phyloP scores from a whole-genome alignment of 2,113 vertebrate genomes.

The Machaerirhynchus nigripectus region DNA sequence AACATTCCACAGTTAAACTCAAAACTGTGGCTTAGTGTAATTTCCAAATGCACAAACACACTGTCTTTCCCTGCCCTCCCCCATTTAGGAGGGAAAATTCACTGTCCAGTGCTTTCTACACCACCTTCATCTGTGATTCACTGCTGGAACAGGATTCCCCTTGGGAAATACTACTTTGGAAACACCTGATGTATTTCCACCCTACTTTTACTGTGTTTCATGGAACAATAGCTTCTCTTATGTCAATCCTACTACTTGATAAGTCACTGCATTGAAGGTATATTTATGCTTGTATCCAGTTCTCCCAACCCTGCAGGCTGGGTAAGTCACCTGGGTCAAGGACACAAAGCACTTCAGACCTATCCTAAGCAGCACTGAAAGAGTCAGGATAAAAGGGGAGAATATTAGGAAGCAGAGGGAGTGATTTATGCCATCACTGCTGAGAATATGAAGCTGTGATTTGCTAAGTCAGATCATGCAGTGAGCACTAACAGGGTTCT shows the following conservation, averaged over 20 bases:
- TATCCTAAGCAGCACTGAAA: background rate
- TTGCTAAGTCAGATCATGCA: background rate
- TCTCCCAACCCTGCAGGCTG: background rate
- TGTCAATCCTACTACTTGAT: fast-evolving
- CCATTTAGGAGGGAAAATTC: background rate
- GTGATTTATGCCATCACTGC: background rate
- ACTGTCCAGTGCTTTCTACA: background rate
- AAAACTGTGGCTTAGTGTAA: background rate
- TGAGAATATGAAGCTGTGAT: background rate
- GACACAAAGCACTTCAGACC: background rate
- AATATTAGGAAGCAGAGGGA: background rate
- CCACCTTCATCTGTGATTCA: background rate
- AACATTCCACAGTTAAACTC: background rate
- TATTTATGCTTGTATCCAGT: background rate
- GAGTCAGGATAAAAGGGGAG: background rate
- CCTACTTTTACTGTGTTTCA: background rate
- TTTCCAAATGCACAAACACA: background rate
- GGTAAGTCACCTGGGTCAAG: background rate
- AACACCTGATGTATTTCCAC: background rate
- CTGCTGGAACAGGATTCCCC: background rate
- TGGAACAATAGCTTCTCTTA: background rate
- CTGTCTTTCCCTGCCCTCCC: background rate
- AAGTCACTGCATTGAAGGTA: background rate
- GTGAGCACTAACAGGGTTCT: background rate
- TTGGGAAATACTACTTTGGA: background rate